Evolutionary conservation across 1,140 invertebrate genomes (phyloP).

Genomic region (Conus ventricosus): DNA sequence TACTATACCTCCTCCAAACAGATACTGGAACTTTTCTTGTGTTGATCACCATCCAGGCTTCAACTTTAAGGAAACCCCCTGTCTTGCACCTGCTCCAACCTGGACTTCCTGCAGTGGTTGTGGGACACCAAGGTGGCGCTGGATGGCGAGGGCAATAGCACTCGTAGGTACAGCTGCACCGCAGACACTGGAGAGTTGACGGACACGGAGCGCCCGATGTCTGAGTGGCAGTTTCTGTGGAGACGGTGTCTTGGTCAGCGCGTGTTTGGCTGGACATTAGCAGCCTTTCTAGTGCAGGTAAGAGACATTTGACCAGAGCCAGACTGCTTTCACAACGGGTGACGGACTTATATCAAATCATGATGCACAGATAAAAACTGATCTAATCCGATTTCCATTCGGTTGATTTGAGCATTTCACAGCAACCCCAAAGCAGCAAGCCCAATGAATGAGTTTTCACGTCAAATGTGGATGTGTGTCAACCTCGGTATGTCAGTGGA

Average conservation of each 20-base stretch:
- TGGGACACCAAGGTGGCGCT: background rate
- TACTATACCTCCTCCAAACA: too few relatives aligned
- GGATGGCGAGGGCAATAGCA: background rate
- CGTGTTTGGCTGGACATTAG: background rate
- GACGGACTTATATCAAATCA: too few relatives aligned
- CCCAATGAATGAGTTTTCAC: too few relatives aligned
- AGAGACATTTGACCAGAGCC: background rate
- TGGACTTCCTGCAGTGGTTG: slow-evolving; percentile 17
- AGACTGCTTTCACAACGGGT: too few relatives aligned
- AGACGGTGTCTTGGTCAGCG: background rate
- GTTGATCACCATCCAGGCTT: background rate
- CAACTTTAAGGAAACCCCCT: background rate
- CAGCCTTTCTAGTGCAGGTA: background rate
- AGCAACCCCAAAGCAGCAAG: too few relatives aligned
- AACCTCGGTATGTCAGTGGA: too few relatives aligned
- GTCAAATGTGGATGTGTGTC: too few relatives aligned
- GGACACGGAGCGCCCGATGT: background rate
- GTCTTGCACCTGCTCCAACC: background rate
- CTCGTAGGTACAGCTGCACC: background rate
- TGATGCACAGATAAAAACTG: too few relatives aligned
- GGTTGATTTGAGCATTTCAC: too few relatives aligned
- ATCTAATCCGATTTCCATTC: too few relatives aligned
- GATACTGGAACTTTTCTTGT: too few relatives aligned
- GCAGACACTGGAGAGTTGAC: background rate
- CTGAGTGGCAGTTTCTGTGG: background rate